Base-by-base conservation (phyloP, 1,140 invertebrate genomes). In the Drosophila ficusphila region DNA sequence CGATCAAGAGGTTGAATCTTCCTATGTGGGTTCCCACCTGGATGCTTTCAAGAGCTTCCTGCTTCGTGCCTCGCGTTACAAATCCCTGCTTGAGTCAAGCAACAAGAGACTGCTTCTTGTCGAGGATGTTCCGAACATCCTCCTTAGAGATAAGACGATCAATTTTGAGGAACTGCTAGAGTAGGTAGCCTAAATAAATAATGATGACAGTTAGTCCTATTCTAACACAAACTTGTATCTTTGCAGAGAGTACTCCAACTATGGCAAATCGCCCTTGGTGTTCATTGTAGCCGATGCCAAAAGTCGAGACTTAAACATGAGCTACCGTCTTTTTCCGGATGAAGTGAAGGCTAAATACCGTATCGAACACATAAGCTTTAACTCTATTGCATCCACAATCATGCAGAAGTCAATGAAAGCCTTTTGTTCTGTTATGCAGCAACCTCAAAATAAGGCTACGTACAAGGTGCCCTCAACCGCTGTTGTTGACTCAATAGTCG, bases 101-200 rank as follows among this genome's bases (percentile, higher is more conserved):
- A 92, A 93, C 64, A 92, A 92, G 33, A 93, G 92, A 53, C 64
- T 96, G 4, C 91, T 95, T 25, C 83, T 96, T 0, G 93, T 96
- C 3, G 95, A 96, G 91, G 95, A 96, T 90, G 94, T 96, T 86
- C 95, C 95, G n/a, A 96, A 96, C 92, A 91, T 93, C 9, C 94
- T 95, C 77, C 51, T 94, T 0, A 93, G 93, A 53, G 93, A 94
- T 64, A 92, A 93, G 19, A 90, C 93, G 58, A 92, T 93, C 54
- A 60, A 33, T 9, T 95, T 96, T 89, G 88, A 92, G 52, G 89
- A 93, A 49, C 82, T 96, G 51, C 90, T 96, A 48, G 92, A 94
- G 95, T 95, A 92, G 93, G 93, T 92, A 44, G 1, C 0, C n/a
- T n/a, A n/a, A n/a, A n/a, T n/a, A n/a, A n/a, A n/a, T n/a, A n/a